Conservation (phyloP, 2,888 invertebrate genomes). For the Colostygia pectinataria region DNA sequence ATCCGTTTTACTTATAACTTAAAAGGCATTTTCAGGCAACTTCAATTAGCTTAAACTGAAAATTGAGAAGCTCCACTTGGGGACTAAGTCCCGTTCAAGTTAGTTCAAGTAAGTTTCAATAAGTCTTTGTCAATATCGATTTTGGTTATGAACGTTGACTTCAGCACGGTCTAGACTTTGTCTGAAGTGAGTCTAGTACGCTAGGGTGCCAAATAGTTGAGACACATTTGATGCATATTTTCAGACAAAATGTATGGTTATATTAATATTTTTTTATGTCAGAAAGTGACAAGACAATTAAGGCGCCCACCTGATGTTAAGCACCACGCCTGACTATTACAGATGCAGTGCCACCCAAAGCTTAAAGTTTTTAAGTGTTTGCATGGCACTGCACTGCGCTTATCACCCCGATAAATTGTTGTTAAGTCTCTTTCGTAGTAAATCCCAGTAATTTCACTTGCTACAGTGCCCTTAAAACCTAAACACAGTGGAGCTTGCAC, state of each 20-base stretch:
- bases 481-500: too few species aligned
- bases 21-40: constrained; percentile 20
- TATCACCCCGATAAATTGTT: too few species aligned
- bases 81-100: constrained; percentile 24
- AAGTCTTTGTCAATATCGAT: constrained; percentile 29
- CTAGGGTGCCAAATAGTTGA: constrained; percentile 7
- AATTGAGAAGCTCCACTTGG: constrained; percentile 27
- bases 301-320: too few species aligned
- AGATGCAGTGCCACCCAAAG: too few species aligned
- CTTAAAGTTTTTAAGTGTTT: too few species aligned
- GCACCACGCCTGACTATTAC: too few species aligned
- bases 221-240: constrained; percentile 5
- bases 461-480: too few species aligned
- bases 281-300: too few species aligned
- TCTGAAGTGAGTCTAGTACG: constrained; percentile 18
- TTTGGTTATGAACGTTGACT: constrained; percentile 28
- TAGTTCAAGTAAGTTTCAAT: constrained; percentile 30
- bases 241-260: not conserved
- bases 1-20: constrained; percentile 22
- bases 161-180: constrained; percentile 32
- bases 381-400: too few species aligned
- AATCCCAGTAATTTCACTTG: too few species aligned
- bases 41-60: constrained; percentile 29
- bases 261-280: too few species aligned
- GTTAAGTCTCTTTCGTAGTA: too few species aligned